Conservation (phyloP, 2,888 invertebrate species). For the Chouioia cunea region DNA sequence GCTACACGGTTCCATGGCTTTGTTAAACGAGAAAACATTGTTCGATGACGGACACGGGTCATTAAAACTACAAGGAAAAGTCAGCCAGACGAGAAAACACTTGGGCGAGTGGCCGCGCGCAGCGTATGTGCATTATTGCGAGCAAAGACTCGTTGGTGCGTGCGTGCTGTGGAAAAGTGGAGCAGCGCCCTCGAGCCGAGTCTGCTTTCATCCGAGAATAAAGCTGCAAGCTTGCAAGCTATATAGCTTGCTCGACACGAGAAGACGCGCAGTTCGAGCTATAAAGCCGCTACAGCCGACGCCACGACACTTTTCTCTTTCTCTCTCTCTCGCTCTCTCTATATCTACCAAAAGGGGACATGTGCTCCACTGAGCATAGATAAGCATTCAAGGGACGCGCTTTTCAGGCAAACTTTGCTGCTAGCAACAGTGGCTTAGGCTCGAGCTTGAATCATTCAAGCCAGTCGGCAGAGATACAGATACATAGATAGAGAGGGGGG, state of each 20-base stretch:
- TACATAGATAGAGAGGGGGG: neutral
- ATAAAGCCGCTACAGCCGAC: conserved; percentile 25
- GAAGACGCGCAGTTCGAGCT: too few relatives aligned
- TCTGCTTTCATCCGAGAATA: conserved; percentile 50
- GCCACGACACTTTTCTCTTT: conserved; percentile 28
- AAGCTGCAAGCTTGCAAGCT: conserved; percentile 46
- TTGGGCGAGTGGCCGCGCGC: neutral
- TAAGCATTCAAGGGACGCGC: too few relatives aligned
- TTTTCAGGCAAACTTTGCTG: too few relatives aligned
- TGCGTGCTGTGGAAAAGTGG: conserved; percentile 52
- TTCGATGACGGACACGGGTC: too few relatives aligned
- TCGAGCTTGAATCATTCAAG: too few relatives aligned
- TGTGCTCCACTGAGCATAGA: too few relatives aligned
- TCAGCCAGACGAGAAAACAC: neutral
- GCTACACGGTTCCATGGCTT: too few relatives aligned
- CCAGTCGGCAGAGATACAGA: neutral
- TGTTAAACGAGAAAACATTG: too few relatives aligned
- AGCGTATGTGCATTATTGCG: too few relatives aligned
- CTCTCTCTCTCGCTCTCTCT: conserved; percentile 13
- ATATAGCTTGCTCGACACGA: conserved; percentile 7
- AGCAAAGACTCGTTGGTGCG: conserved; percentile 19
- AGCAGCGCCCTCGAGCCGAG: conserved; percentile 55
- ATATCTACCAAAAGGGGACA: neutral
- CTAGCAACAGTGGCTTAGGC: too few relatives aligned
- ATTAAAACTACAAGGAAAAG: too few relatives aligned